Percentiles rank a stretch among this genome's conserved stretches.
phyloP scores from a whole-genome alignment of 2,113 vertebrate species.

The Fregata magnificens region DNA sequence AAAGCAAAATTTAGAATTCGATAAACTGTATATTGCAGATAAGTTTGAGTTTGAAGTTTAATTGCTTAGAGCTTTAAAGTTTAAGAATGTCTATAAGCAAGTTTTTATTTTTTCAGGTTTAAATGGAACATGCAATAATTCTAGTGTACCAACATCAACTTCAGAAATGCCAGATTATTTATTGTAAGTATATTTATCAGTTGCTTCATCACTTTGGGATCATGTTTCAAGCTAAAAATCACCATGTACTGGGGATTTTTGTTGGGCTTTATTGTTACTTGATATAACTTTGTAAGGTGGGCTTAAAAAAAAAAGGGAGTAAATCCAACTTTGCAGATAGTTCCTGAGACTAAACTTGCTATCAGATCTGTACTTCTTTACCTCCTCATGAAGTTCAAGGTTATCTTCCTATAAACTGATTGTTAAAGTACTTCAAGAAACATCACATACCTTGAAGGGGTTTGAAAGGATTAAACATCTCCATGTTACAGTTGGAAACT shows the following conservation, averaged over 20 bases:
- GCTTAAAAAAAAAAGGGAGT: background rate
- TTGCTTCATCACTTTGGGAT: background rate
- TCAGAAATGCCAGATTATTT: conserved; percentile 91
- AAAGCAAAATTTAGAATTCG: background rate
- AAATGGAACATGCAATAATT: conserved; percentile 86
- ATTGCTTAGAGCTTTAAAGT: background rate
- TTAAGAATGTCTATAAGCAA: conserved; percentile 1
- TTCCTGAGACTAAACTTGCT: background rate
- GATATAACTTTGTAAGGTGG: background rate
- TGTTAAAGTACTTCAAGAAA: background rate
- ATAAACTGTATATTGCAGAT: background rate
- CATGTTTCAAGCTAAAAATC: background rate
- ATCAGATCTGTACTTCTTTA: background rate
- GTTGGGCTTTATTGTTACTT: background rate
- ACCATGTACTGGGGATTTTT: background rate
- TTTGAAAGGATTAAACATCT: background rate
- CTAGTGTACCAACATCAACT: conserved; percentile 82
- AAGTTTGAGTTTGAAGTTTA: background rate
- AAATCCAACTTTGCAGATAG: background rate
- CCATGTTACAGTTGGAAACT: background rate
- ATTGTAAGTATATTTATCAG: conserved; percentile 81
- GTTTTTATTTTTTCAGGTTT: conserved; percentile 59
- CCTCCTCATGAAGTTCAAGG: background rate
- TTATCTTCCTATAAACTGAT: background rate
- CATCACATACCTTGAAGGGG: background rate